These are phyloP conservation scores for Vicugna pacos DNA, from an alignment of 2,113 vertebrate species.

Conservation along the genomic window DNA sequence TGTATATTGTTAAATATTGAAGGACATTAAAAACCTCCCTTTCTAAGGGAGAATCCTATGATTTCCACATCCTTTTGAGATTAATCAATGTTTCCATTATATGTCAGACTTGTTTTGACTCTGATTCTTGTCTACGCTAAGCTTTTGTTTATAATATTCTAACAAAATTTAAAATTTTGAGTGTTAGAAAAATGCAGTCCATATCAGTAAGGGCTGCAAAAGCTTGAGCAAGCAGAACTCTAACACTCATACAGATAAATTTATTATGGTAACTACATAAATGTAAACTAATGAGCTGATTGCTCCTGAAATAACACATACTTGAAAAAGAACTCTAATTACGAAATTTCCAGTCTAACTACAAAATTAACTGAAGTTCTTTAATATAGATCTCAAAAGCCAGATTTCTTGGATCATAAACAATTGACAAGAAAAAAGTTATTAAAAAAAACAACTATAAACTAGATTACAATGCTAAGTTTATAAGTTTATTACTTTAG, in stretches of 20 bases:
- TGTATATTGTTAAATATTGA: neutral
- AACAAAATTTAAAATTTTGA: conserved; percentile 18
- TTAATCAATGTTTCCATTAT: conserved; percentile 30
- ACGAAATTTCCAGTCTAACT: conserved; percentile 47
- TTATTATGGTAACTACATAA: conserved; percentile 8
- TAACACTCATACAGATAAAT: conserved; percentile 21
- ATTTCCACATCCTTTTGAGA: neutral
- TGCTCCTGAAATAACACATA: conserved; percentile 36
- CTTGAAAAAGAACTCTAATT: conserved; percentile 47
- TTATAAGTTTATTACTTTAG: neutral
- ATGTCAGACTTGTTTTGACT: neutral
- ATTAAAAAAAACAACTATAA: too few relatives aligned
- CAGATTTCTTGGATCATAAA: neutral
- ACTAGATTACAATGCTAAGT: neutral
- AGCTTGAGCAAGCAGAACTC: neutral
- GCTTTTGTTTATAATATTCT: neutral
- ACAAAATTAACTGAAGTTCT: conserved; percentile 36
- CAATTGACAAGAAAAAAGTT: neutral
- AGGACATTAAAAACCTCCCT: conserved; percentile 3
- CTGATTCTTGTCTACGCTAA: neutral
- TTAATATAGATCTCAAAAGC: conserved; percentile 46
- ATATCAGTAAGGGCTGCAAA: conserved; percentile 12
- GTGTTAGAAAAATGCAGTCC: neutral
- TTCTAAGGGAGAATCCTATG: neutral
- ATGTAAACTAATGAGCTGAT: conserved; percentile 26